phyloP scores from a whole-genome alignment of 2,797 vertebrate species.

The Centropyge bicolor region DNA sequence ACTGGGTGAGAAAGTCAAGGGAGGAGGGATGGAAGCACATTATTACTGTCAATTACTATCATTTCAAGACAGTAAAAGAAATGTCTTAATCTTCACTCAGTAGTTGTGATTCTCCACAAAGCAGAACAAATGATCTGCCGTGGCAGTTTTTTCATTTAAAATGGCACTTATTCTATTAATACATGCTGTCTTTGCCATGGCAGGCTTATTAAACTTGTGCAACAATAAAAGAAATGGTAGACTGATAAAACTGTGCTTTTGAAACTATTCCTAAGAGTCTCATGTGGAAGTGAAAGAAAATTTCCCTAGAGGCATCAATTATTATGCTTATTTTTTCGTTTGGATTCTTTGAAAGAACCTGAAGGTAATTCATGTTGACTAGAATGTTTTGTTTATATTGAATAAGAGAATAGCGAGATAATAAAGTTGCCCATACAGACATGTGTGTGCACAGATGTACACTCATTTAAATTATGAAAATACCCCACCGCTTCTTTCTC shows the following conservation, averaged over 20 bases:
- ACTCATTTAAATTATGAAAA: too few relatives aligned
- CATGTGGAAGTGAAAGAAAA: not conserved
- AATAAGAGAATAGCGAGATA: not conserved
- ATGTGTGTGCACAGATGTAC: too few relatives aligned
- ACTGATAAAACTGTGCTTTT: not conserved
- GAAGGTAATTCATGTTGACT: not conserved
- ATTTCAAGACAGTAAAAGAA: not conserved
- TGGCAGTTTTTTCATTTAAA: not conserved
- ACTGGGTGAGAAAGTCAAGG: conserved; percentile 85
- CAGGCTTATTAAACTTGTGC: not conserved
- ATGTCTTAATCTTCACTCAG: not conserved
- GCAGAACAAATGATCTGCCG: not conserved
- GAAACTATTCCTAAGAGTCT: not conserved
- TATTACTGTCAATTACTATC: not conserved
- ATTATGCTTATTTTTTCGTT: not conserved
- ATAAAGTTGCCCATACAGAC: too few relatives aligned
- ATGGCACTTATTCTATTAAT: not conserved
- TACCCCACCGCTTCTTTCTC: too few relatives aligned
- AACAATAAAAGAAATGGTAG: not conserved
- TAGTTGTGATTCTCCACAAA: not conserved
- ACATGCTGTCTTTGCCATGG: not conserved
- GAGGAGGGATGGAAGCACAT: not conserved
- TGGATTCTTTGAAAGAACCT: not conserved
- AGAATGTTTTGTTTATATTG: not conserved
- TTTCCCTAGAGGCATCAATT: not conserved